A percentile compares a stretch with the other conserved stretches of the same genome.
Evolutionary conservation across 2,888 invertebrate genomes (phyloP).

Genomic region (Spodoptera littoralis): DNA sequence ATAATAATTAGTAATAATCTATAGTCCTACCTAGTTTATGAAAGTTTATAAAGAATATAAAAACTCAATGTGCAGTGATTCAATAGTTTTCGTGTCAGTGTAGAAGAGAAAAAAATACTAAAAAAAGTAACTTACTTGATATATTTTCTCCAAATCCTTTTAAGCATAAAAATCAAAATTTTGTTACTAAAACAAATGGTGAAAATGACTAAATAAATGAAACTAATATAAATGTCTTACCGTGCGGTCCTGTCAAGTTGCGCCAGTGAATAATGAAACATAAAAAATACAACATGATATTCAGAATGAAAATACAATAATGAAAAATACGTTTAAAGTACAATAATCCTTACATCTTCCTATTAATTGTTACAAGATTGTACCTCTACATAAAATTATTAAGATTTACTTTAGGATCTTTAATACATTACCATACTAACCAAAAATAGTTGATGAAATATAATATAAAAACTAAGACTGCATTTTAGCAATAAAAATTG

Average conservation of each 20-base stretch:
- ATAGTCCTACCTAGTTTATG: too few species aligned
- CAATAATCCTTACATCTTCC: neutral
- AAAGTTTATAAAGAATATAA: too few species aligned
- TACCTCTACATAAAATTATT: neutral
- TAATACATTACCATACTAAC: too few species aligned
- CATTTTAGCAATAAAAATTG: too few species aligned
- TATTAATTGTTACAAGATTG: neutral
- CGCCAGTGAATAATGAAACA: constrained; percentile 48
- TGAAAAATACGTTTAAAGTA: neutral
- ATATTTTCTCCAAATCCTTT: constrained; percentile 85
- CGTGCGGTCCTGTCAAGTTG: constrained; percentile 43
- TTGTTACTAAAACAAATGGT: constrained; percentile 45
- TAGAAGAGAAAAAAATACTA: too few species aligned
- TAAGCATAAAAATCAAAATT: constrained; percentile 65
- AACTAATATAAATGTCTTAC: constrained; percentile 37
- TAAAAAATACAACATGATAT: constrained; percentile 34
- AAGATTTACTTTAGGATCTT: too few species aligned
- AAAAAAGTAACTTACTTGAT: constrained; percentile 76
- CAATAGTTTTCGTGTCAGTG: too few species aligned
- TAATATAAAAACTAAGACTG: too few species aligned
- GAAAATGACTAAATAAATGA: constrained; percentile 13
- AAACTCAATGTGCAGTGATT: too few species aligned
- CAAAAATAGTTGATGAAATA: too few species aligned
- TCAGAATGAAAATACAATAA: neutral
- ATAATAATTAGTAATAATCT: too few species aligned